phyloP scores from a whole-genome alignment of 2,113 vertebrate species.

The Ptychochromis oligacanthus region DNA sequence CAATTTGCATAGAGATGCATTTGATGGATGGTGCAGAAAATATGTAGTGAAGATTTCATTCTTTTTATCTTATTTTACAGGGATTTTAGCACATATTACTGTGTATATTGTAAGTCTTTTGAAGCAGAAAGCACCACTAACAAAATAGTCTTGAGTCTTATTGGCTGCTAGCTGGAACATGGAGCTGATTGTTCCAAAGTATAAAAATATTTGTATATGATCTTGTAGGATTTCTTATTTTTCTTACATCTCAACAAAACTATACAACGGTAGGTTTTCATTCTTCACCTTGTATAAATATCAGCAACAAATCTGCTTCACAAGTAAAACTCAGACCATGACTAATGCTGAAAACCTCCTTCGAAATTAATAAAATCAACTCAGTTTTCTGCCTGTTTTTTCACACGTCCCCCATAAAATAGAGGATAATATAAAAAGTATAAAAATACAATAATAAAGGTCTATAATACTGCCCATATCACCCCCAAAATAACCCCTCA shows the following conservation, averaged over 20 bases:
- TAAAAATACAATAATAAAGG: not conserved
- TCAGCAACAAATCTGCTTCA: not conserved
- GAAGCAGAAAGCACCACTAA: not conserved
- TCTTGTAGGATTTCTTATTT: not conserved
- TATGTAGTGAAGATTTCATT: not conserved
- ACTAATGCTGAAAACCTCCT: not conserved
- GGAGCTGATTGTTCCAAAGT: not conserved
- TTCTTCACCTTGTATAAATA: conserved; percentile 37
- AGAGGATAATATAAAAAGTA: too few species aligned
- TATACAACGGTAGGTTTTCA: not conserved
- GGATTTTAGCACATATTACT: not conserved
- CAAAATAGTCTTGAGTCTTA: not conserved
- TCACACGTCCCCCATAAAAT: too few species aligned
- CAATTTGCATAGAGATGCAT: not conserved
- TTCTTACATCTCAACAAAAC: not conserved
- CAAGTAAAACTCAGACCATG: not conserved
- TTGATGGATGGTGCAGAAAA: not conserved
- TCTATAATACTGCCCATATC: not conserved
- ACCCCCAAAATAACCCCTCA: not conserved
- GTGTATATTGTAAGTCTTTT: not conserved
- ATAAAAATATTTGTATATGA: not conserved
- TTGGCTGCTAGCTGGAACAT: conserved; percentile 9
- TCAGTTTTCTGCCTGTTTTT: too few species aligned
- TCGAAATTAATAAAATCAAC: not conserved
- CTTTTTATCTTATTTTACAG: conserved; percentile 1